Evolutionary conservation across 2,797 vertebrate genomes (phyloP).

Genomic region (Megalops cyprinoides): DNA sequence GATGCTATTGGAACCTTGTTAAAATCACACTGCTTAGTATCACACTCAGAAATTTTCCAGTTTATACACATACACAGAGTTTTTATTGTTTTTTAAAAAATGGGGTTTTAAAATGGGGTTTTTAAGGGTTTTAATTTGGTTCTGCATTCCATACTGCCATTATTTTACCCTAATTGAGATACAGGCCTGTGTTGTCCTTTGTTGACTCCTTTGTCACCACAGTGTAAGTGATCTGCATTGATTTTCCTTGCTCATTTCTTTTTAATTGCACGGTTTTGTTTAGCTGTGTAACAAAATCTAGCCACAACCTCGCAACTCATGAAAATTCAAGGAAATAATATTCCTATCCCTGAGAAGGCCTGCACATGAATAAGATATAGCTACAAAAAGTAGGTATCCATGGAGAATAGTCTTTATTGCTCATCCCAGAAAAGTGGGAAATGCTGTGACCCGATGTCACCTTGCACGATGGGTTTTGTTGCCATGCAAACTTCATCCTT

Average conservation of each 20-base stretch:
- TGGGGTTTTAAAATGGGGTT: too few species aligned
- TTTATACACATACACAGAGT: slow-evolving; percentile 31
- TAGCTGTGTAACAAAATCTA: slow-evolving; percentile 67
- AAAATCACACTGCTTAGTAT: slow-evolving; percentile 14
- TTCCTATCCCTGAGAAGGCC: slow-evolving; percentile 56
- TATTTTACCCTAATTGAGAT: slow-evolving; percentile 67
- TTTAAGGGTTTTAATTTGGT: slow-evolving; percentile 20
- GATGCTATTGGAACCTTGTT: slow-evolving; percentile 12
- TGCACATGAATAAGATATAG: slow-evolving; percentile 49
- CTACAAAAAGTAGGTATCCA: not conserved
- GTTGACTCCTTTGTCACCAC: slow-evolving; percentile 70
- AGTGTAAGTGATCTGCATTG: slow-evolving; percentile 72
- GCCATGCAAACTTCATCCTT: not conserved
- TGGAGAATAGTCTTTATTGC: too few species aligned
- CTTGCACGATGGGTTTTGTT: not conserved
- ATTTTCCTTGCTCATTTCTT: slow-evolving; percentile 76
- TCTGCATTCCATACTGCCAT: slow-evolving; percentile 34
- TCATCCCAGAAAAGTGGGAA: not conserved
- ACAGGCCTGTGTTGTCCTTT: slow-evolving; percentile 65
- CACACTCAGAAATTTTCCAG: too few species aligned
- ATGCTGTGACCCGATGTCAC: not conserved
- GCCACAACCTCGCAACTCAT: slow-evolving; percentile 54
- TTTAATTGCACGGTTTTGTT: slow-evolving; percentile 71
- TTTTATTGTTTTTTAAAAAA: too few species aligned
- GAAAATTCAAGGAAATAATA: slow-evolving; percentile 55